Percentiles rank a stretch among this genome's conserved stretches.
phyloP scores from a whole-genome alignment of 64 coral and sea anemone species.

The Porites lutea region DNA sequence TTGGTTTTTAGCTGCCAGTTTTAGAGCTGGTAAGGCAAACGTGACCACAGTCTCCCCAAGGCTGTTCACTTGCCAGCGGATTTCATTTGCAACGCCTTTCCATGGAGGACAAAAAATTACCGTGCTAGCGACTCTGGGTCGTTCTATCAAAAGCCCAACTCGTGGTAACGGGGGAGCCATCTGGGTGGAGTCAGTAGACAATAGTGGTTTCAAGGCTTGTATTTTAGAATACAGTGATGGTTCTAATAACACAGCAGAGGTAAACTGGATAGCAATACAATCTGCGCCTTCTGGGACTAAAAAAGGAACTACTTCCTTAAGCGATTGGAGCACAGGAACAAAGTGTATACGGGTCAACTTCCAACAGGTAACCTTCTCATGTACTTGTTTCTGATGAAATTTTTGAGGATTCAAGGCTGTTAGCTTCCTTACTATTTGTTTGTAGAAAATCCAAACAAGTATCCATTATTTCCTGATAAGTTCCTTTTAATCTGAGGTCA shows the following conservation, averaged over 20 bases:
- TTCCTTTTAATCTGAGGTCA: too few species aligned
- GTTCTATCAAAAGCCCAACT: neutral
- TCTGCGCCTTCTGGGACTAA: neutral
- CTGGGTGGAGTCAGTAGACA: conserved; percentile 53
- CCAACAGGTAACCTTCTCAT: conserved; percentile 12
- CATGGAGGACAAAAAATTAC: conserved; percentile 2
- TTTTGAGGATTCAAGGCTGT: too few species aligned
- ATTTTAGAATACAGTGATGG: conserved; percentile 38
- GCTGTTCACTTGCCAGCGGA: conserved; percentile 36
- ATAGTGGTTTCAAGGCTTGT: conserved; percentile 33
- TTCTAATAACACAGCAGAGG: neutral
- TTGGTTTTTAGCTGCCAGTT: neutral
- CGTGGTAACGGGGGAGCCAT: conserved; percentile 30
- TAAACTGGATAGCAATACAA: conserved; percentile 71
- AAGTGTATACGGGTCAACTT: conserved; percentile 25
- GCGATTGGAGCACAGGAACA: conserved; percentile 50
- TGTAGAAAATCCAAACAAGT: neutral
- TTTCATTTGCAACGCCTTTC: conserved; percentile 42
- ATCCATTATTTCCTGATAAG: too few species aligned
- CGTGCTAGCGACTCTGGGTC: conserved; percentile 37
- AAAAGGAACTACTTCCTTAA: conserved; percentile 11
- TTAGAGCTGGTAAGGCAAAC: conserved; percentile 52
- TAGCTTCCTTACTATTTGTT: too few species aligned
- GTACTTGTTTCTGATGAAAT: too few species aligned
- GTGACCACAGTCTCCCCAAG: conserved; percentile 13